Base-by-base conservation (phyloP, 2,888 invertebrate species). In the Luperina testacea region DNA sequence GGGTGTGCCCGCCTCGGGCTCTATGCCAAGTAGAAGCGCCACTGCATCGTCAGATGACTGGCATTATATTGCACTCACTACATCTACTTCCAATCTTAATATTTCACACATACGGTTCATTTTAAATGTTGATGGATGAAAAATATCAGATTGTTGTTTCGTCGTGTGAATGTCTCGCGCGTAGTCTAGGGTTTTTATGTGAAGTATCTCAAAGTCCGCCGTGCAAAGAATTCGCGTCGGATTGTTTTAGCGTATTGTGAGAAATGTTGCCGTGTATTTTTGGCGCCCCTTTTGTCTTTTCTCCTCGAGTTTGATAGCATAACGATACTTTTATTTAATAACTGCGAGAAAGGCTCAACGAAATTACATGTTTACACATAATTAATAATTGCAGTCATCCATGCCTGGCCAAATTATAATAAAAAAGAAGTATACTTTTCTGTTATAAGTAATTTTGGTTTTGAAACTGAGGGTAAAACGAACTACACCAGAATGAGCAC, bases 21-120 rank as follows among this genome's bases (percentile, higher is more conserved):
- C 85, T 87, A 90, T 94, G 96, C 96, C 96, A 96, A 96, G 91
- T 92, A 93, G 91, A 93, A 95, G 96, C 96, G 96, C 96, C 96
- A 94, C 94, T 95, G 95, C 95, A 95, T 88, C 92, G 92, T 92
- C 92, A 92, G 91, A 90, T 91, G 90, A 88, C 94, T 89, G 89
- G 88, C 80, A 90, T 89, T 90, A 87, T 88, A 85, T 80, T 90
- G 88, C 92, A 85, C 81, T 82, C 82, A 76, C 77, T 83, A 85
- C 88, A 89, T 77, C 78, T 77, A 84, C 78, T 82, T 77, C 75
- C 73, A 86, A 90, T 86, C 88, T 90, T 92, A 92, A 90, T 88
- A 51, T 75, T 87, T 76, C 75, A 74, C 72, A 27, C 78, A 87
- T 93, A 95, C 91, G 92, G 93, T 90, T 84, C 87, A 93, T 88